Evolutionary conservation across 2,113 vertebrate species (phyloP).

Genomic region (Brachyhypopomus gauderio): DNA sequence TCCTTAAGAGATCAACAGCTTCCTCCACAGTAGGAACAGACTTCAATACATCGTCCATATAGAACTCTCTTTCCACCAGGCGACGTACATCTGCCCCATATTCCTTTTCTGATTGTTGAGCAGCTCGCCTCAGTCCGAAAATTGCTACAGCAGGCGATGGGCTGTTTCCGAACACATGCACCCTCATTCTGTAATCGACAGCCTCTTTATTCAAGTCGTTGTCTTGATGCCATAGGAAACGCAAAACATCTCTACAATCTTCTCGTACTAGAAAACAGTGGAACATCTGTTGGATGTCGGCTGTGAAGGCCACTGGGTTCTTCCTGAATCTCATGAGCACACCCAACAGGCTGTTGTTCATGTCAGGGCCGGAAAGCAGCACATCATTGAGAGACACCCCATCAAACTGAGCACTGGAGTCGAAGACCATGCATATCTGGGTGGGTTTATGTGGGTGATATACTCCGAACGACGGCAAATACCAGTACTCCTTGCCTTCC

Average conservation of each 20-base stretch:
- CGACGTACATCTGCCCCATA: not conserved
- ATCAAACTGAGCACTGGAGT: slow-evolving; percentile 2
- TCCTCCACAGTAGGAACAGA: slow-evolving; percentile 5
- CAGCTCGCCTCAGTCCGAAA: not conserved
- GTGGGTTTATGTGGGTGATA: too few species aligned
- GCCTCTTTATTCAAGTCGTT: slow-evolving; percentile 35
- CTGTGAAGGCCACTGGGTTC: not conserved
- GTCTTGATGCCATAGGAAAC: slow-evolving; percentile 38
- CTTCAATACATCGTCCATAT: slow-evolving; percentile 35
- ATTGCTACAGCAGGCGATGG: slow-evolving; percentile 35
- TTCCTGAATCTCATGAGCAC: not conserved
- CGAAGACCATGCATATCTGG: too few species aligned
- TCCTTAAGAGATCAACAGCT: too few species aligned
- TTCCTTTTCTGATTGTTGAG: not conserved
- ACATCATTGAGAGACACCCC: slow-evolving; percentile 25
- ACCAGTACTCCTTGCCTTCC: too few species aligned
- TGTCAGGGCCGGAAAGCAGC: slow-evolving; percentile 6
- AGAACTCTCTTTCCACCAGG: slow-evolving; percentile 22
- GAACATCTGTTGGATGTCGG: not conserved
- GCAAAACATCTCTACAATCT: too few species aligned
- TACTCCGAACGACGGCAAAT: too few species aligned
- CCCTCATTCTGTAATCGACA: slow-evolving; percentile 36
- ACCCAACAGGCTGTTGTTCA: slow-evolving; percentile 41
- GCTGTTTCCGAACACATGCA: too few species aligned
- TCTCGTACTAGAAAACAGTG: not conserved